Evolutionary conservation across 2,797 vertebrate species (phyloP), one percentile per base, ranked within the genome.

Genomic region (Aeoliscus strigatus): DNA sequence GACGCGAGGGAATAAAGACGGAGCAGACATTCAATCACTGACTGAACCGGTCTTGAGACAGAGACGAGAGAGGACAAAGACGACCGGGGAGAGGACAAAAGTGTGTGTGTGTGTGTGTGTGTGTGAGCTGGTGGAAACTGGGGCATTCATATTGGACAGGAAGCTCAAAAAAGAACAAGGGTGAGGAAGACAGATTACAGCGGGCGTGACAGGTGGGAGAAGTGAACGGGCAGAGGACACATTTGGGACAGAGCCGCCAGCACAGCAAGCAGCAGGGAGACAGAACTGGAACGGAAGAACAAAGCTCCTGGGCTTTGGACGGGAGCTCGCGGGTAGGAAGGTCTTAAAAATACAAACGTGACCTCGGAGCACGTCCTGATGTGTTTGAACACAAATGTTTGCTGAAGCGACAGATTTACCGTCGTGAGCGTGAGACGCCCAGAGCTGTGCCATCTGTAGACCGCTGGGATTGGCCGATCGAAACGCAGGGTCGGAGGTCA

Each of bases 391-490:
- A n/a, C n/a, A n/a, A n/a, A n/a, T n/a, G n/a, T 23, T 7, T 8
- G 9, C 9, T 14, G 14, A 15, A 26, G 2, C 10, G 21, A 32
- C 21, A 23, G 10, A 27, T 68, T 63, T 86, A 91, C 88, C 85
- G 83, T 90, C 84, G 1, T 87, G 87, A 68, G 85, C 66, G 2
- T 88, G 86, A 7, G 80, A 50, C 0, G 89, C 82, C 87, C 89
- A 91, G 27, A 92, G 87, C 70, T 92, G 90, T 40, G 87, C 84
- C 90, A 92, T 90, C 66, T 91, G 91, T 51, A 93, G 80, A 61
- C 84, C 66, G 53, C 88, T 87, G 71, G 89, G 85, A 70, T 89
- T 91, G 60, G 88, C 75, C 6, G 89, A 68, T 74, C 90, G 84
- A 88, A 90, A 93, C 13, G 88, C 44, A 1, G 89, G 87, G 61